Evolutionary conservation across 1,140 invertebrate genomes (phyloP), one percentile per base, ranked within the genome.

Genomic region (Teleogryllus occipitalis): DNA sequence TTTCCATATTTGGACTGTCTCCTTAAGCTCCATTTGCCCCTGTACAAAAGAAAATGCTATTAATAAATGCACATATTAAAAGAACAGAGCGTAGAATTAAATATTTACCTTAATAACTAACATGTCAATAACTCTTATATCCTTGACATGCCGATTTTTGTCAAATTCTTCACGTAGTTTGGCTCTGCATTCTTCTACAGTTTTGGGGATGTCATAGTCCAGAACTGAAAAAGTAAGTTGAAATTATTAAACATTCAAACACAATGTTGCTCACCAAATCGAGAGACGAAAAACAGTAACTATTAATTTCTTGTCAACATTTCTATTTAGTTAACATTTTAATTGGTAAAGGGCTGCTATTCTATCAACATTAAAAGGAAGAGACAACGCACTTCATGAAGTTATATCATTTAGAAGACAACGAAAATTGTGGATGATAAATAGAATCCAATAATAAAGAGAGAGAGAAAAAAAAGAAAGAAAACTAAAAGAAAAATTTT

Each of bases 1-100:
- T 86, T 97, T 97, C 95, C 95, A 98, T 79, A 91, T 89, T 79
- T 94, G 90, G 0, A 93, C 91, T 3, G 91, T 90, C 88, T 98
- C 97, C 84, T 95, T 92, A 65, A 98, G 87, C 84, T 98, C 96
- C 95, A 97, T 97, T 91, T 97, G 95, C 79, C 96, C 96, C 94
- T 97, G 84, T 47, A 88, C 89, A 83, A 78, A 77, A 82, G 81
- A 81, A 48, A 78, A 77, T 49, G 48, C 6, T 21, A 72, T 54
- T 65, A 54, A 39, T 22, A 47, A 78, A 78, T 8, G 12, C 7
- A 8, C 21, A 78, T 14, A 18, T 78, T 1, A 7, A 39, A 21
- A 79, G 72, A 12, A 27, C n/a, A 72, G 73, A 27, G 15, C 15
- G 48, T 79, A 27, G 5, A 39, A 39, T 39, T 39, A 39, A 39